phyloP scores from a whole-genome alignment of 2,113 vertebrate species.

The Toxotes jaculatrix region DNA sequence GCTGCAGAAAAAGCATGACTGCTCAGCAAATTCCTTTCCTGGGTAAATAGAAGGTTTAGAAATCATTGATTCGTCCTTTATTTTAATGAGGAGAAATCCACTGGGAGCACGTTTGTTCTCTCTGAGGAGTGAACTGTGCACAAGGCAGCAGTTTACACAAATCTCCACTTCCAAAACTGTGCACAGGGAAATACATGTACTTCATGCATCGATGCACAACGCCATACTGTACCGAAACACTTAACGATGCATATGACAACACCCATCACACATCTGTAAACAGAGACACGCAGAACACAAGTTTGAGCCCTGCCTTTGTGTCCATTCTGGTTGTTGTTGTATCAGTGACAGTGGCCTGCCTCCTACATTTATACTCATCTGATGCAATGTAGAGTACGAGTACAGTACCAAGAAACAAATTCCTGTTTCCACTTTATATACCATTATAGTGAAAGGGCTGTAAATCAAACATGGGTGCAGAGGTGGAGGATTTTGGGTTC shows the following conservation, averaged over 20 bases:
- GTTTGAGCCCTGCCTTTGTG: not conserved
- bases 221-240: conserved; percentile 6
- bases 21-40: conserved; percentile 56
- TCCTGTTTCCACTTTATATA: conserved; percentile 2
- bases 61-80: conserved; percentile 76
- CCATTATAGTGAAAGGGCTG: not conserved
- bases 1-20: conserved; percentile 28
- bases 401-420: not conserved
- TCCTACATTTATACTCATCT: not conserved
- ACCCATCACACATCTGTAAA: not conserved
- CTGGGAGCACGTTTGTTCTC: conserved; percentile 29
- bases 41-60: conserved; percentile 56
- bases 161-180: not conserved
- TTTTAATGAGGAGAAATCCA: conserved; percentile 69
- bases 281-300: not conserved
- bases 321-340: no score
- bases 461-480: conserved; percentile 12
- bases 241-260: not conserved
- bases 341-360: not conserved
- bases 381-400: not conserved
- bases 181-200: conserved; percentile 26
- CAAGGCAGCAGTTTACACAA: conserved; percentile 55
- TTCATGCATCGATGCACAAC: conserved; percentile 36
- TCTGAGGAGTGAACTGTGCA: conserved; percentile 45
- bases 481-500: conserved; percentile 9